phyloP scores from a whole-genome alignment of 2,888 invertebrate species.

The Allacma fusca region DNA sequence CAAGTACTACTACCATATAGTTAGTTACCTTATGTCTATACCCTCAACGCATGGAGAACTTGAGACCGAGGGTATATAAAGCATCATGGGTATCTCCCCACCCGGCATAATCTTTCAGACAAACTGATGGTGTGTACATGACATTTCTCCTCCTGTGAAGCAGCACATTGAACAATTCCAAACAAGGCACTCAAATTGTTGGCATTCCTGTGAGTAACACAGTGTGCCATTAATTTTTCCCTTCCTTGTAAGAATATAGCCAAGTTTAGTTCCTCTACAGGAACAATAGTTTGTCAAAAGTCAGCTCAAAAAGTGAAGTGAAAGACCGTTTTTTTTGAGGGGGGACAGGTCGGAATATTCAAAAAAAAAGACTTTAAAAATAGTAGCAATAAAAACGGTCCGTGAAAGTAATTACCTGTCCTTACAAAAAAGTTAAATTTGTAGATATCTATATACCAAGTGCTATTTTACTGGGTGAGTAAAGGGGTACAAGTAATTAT shows the following conservation, averaged over 20 bases:
- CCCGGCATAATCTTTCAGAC: constrained; percentile 19
- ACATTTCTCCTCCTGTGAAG: not conserved
- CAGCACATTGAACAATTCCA: not conserved
- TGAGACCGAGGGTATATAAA: constrained; percentile 21
- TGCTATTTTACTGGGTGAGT: not conserved
- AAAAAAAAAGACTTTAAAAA: not conserved
- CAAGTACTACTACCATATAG: not conserved
- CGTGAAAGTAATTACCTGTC: too few relatives aligned
- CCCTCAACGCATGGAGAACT: not conserved
- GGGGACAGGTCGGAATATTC: not conserved
- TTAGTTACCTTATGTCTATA: not conserved
- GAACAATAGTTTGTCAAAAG: too few relatives aligned
- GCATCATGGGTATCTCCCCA: not conserved
- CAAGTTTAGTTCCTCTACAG: too few relatives aligned
- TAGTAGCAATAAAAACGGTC: not conserved
- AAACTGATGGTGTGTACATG: not conserved
- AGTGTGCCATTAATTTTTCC: too few relatives aligned
- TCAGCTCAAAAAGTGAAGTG: not conserved
- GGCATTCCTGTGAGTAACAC: not conserved
- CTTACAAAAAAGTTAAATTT: not conserved
- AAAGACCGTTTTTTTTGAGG: not conserved
- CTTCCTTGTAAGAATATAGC: too few relatives aligned
- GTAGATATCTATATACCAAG: too few relatives aligned
- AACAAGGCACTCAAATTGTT: not conserved
- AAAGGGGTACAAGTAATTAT: not conserved